Percentiles rank a stretch among this genome's conserved stretches.
Conservation (phyloP, 2,888 invertebrate species). For the Trissoscelio sp. region DNA sequence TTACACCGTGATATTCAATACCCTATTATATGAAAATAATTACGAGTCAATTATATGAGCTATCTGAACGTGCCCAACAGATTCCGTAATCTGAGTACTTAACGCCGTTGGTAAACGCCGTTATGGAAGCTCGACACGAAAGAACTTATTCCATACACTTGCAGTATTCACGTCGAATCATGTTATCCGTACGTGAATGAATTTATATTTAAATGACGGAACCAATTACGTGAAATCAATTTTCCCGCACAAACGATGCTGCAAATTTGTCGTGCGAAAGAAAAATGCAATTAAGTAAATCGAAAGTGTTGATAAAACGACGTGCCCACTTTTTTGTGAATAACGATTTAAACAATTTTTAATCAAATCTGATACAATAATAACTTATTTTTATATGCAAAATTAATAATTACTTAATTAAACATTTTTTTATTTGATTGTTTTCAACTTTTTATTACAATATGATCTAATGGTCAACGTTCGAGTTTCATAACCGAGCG, state of each 20-base stretch:
- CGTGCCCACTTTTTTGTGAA: too few species aligned
- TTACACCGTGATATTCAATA: conserved; percentile 34
- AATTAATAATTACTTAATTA: too few species aligned
- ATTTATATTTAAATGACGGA: conserved; percentile 17
- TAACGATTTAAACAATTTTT: too few species aligned
- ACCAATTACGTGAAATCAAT: conserved; percentile 10
- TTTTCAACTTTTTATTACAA: too few species aligned
- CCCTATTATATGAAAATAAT: conserved; percentile 42
- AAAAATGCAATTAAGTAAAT: too few species aligned
- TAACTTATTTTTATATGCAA: too few species aligned
- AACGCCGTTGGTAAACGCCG: conserved; percentile 38
- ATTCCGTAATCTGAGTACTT: conserved; percentile 51
- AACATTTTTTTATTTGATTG: too few species aligned
- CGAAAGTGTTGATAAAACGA: too few species aligned
- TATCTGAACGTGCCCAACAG: conserved; percentile 38
- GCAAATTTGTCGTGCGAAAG: too few species aligned
- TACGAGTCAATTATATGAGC: conserved; percentile 47
- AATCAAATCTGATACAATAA: too few species aligned
- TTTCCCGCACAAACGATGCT: not conserved
- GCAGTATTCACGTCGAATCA: conserved; percentile 8
- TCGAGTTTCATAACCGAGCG: too few species aligned
- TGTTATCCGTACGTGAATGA: conserved; percentile 5
- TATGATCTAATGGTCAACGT: too few species aligned
- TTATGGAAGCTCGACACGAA: conserved; percentile 59
- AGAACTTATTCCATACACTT: conserved; percentile 40